Evolutionary conservation across 2,888 invertebrate genomes (phyloP).

Genomic region (Aricia artaxerxes): DNA sequence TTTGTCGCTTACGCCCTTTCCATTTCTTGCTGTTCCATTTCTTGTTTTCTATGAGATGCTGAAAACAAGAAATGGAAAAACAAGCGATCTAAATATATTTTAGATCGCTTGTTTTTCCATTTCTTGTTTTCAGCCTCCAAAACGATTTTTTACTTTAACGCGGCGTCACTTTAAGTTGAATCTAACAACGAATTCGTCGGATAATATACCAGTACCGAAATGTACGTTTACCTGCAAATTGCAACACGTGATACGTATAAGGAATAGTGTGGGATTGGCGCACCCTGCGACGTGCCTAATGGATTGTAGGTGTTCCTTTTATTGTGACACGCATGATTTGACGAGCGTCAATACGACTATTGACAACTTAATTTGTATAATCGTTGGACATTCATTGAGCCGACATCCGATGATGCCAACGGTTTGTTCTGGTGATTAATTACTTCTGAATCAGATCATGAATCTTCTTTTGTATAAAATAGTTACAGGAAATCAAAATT

Average conservation of each 20-base stretch:
- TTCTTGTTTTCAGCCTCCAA: too few relatives aligned
- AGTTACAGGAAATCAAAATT: background rate
- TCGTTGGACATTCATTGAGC: background rate
- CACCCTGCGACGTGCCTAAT: slow-evolving; percentile 1
- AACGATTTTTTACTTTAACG: too few relatives aligned
- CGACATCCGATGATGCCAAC: background rate
- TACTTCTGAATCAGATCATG: background rate
- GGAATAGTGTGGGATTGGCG: background rate
- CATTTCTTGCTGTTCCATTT: too few relatives aligned
- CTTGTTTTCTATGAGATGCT: too few relatives aligned
- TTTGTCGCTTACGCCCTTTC: too few relatives aligned
- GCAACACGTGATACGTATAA: background rate
- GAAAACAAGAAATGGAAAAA: too few relatives aligned
- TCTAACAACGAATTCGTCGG: too few relatives aligned
- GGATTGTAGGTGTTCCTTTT: slow-evolving; percentile 20
- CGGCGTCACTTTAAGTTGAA: too few relatives aligned
- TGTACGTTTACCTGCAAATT: background rate
- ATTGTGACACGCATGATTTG: slow-evolving; percentile 25
- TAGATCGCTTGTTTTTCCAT: too few relatives aligned
- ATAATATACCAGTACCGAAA: background rate
- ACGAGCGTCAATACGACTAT: background rate
- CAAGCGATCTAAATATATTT: too few relatives aligned
- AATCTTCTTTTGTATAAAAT: background rate
- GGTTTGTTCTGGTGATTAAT: background rate
- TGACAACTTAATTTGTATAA: slow-evolving; percentile 2